A percentile compares a stretch with the other conserved stretches of the same genome.
Conservation (phyloP, 2,888 invertebrate genomes). For the Aphodius granarius region DNA sequence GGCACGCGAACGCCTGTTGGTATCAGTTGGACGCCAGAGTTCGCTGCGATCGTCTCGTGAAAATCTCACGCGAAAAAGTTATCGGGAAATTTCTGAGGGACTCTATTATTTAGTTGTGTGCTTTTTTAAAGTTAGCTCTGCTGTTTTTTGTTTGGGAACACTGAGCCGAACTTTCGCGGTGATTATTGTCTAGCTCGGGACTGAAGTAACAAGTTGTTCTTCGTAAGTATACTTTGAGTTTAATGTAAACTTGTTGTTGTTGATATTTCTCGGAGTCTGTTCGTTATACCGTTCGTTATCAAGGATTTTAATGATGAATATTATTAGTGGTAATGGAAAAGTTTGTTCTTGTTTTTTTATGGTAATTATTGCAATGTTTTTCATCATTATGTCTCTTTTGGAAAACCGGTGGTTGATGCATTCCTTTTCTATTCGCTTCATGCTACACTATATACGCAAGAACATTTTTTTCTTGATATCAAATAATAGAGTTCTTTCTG, state of each 20-base stretch:
- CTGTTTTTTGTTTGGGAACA: neutral
- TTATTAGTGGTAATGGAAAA: neutral
- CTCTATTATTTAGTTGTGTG: neutral
- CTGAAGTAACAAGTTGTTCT: neutral
- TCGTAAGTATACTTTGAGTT: neutral
- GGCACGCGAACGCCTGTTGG: neutral
- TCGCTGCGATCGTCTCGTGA: neutral
- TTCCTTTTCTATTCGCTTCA: too few relatives aligned
- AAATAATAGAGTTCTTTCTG: too few relatives aligned
- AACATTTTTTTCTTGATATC: too few relatives aligned
- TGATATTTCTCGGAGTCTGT: neutral
- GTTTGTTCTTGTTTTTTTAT: neutral
- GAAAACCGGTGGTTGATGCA: too few relatives aligned
- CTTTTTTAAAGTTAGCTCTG: neutral
- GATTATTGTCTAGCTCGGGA: neutral
- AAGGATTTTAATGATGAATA: neutral
- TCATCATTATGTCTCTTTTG: too few relatives aligned
- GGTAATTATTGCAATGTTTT: neutral
- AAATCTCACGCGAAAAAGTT: neutral
- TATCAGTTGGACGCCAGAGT: neutral
- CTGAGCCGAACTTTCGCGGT: neutral
- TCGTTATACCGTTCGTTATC: neutral
- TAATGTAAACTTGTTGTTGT: neutral
- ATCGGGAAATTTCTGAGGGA: neutral
- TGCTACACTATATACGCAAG: too few relatives aligned